A percentile compares a stretch with the other conserved stretches of the same genome.
phyloP scores from a whole-genome alignment of 2,888 invertebrate genomes.

The Pseudanteris insignis region DNA sequence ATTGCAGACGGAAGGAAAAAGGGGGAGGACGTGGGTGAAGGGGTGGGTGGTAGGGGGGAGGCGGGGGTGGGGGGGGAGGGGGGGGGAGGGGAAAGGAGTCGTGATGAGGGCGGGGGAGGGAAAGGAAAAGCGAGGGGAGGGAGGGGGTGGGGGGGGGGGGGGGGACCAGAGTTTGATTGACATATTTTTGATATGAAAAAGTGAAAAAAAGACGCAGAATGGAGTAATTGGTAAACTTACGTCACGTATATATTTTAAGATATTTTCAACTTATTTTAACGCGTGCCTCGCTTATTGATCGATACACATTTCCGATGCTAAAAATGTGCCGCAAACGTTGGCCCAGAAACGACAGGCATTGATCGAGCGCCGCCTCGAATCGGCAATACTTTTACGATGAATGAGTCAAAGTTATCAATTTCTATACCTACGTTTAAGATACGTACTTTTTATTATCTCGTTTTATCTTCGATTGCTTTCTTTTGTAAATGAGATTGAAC shows the following conservation, averaged over 20 bases:
- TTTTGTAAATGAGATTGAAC: constrained; percentile 65
- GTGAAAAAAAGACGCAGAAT: neutral
- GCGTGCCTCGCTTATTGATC: constrained; percentile 45
- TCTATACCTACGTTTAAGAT: constrained; percentile 64
- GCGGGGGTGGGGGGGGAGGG: too few relatives aligned
- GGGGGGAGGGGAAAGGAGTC: neutral
- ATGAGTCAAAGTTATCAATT: constrained; percentile 66
- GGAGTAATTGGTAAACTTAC: constrained; percentile 30
- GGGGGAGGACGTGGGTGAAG: too few relatives aligned
- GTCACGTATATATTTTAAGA: constrained; percentile 36
- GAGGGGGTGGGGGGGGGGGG: too few relatives aligned
- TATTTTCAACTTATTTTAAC: constrained; percentile 42
- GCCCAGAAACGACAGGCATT: constrained; percentile 63
- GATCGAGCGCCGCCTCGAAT: constrained; percentile 36
- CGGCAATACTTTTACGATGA: constrained; percentile 62
- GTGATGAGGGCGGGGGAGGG: neutral
- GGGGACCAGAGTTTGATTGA: constrained; percentile 20
- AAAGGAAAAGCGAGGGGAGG: too few relatives aligned
- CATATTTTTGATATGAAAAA: constrained; percentile 39
- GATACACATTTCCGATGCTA: constrained; percentile 41
- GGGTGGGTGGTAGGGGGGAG: too few relatives aligned
- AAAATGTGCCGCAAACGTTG: constrained; percentile 53
- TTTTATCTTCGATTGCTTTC: constrained; percentile 63
- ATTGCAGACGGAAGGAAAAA: too few relatives aligned
- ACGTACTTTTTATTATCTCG: constrained; percentile 61